These are phyloP conservation scores for Catostomus latipinnis DNA, from an alignment of 2,797 vertebrate species.

Conservation along the genomic window DNA sequence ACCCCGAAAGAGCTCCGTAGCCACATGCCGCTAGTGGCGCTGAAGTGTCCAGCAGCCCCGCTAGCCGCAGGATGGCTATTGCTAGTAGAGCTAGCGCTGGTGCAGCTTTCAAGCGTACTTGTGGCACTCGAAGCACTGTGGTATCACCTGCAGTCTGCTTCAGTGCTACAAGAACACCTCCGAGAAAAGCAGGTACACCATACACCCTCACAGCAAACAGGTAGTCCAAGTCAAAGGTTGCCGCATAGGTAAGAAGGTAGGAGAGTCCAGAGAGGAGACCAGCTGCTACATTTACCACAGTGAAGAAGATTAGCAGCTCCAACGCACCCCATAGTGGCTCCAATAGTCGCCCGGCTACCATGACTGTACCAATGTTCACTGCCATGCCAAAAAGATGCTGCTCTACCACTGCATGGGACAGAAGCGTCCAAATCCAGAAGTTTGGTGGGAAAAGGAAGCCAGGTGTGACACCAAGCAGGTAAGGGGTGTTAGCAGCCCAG, in stretches of 20 bases:
- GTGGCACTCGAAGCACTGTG: constrained; percentile 91
- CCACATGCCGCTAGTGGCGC: constrained; percentile 87
- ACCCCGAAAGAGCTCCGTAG: constrained; percentile 90
- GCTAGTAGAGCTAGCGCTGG: constrained; percentile 87
- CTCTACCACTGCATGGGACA: constrained; percentile 91
- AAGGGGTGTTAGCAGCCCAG: constrained; percentile 84
- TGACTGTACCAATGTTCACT: constrained; percentile 86
- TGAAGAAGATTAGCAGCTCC: constrained; percentile 95
- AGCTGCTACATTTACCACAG: constrained; percentile 90
- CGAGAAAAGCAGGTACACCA: constrained; percentile 88
- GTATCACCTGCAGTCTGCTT: constrained; percentile 97
- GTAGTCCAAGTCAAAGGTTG: constrained; percentile 88
- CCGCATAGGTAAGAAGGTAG: constrained; percentile 92
- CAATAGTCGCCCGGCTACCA: constrained; percentile 88
- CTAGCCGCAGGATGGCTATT: constrained; percentile 84
- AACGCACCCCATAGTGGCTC: constrained; percentile 97
- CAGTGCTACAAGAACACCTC: constrained; percentile 92
- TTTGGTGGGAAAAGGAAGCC: constrained; percentile 95
- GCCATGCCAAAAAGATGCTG: constrained; percentile 86
- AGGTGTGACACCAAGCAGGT: constrained; percentile 89
- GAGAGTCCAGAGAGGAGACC: constrained; percentile 90
- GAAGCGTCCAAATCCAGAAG: constrained; percentile 96
- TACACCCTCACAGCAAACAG: constrained; percentile 89
- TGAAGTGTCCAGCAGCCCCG: constrained; percentile 82
- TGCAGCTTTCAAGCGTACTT: constrained; percentile 92